phyloP scores from a whole-genome alignment of 1,140 invertebrate species.

The Stegodyphus dumicola region DNA sequence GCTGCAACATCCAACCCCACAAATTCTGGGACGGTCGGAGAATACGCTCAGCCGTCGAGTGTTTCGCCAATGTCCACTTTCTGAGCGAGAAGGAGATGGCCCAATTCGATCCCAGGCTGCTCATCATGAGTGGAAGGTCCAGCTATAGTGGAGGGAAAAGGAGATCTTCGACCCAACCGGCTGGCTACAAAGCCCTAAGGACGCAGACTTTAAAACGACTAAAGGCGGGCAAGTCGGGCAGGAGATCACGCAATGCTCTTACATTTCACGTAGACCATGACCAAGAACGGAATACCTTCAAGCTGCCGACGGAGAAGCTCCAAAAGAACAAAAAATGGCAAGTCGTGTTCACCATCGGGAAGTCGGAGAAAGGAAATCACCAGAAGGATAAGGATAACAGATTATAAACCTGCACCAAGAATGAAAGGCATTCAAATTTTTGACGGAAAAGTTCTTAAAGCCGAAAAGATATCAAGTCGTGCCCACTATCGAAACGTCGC shows the following conservation, averaged over 20 bases:
- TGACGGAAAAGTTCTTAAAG: too few relatives aligned
- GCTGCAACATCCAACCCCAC: constrained; percentile 36
- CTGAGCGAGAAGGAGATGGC: constrained; percentile 37
- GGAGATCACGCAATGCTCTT: constrained; percentile 59
- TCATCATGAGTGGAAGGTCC: background rate
- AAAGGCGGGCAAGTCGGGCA: background rate
- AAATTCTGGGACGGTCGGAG: constrained; percentile 29
- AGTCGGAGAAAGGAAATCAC: background rate
- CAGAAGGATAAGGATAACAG: too few relatives aligned
- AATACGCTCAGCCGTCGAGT: constrained; percentile 34
- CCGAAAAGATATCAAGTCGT: too few relatives aligned
- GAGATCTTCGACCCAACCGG: background rate
- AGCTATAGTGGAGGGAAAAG: constrained; percentile 17
- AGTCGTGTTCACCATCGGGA: constrained; percentile 83
- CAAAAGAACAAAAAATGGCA: constrained; percentile 90
- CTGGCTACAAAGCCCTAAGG: constrained; percentile 18
- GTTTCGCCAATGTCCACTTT: constrained; percentile 50
- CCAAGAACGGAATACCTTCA: constrained; percentile 83
- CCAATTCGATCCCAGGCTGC: constrained; percentile 17
- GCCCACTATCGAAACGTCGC: too few relatives aligned
- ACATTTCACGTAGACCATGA: constrained; percentile 70
- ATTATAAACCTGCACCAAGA: too few relatives aligned
- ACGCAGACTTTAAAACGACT: constrained; percentile 47
- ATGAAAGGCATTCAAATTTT: too few relatives aligned
- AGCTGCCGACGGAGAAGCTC: constrained; percentile 83